Base-by-base conservation (phyloP, 2,888 invertebrate genomes). In the Malachius bipustulatus region DNA sequence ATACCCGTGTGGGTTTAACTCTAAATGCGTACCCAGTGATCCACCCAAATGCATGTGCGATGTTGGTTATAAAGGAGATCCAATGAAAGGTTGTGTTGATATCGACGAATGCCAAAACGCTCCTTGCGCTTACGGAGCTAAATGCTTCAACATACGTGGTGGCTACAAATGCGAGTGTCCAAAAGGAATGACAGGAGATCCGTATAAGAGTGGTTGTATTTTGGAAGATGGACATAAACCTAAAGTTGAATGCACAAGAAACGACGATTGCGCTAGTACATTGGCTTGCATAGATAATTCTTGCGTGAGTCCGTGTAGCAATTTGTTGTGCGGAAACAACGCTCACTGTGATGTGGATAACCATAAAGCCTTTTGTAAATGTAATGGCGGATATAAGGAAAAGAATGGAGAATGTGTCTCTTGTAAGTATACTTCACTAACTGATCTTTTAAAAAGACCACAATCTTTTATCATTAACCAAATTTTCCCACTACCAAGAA, bases 1-100 rank as follows among this genome's bases (percentile, higher is more conserved):
- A 40, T 88, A 82, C 57, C 78, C 81, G 4, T 91, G 91, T 50
- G 90, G 91, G 16, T 79, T 89, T 32, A 89, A 90, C 56, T 82
- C 89, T 3, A 83, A 83, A 62, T 91, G 90, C 57, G 84, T 84
- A 1, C 84, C 88, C 1, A 82, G 80, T 39, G 85, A 89, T 63
- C 89, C 89, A 4, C 89, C 90, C 1, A 78, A 76, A 51, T 91
- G 91, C 56, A 78, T 83, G 74, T 91, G 91, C 58, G 77, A 81
- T 61, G 70, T 77, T 12, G 90, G 91, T 9, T 89, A 76, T 55
- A 82, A 83, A 61, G 89, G 90, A 8, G 82, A 89, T 62, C 83
- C 89, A 1, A 70, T 84, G 27, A 75, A 77, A 46, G 87, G 88
- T 16, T 89, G 89, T 54, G 70, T 76, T 2, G 88, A 89, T 54